Percentiles rank a stretch among this genome's conserved stretches.
Evolutionary conservation across 2,113 vertebrate species (phyloP).

Genomic region (Numida meleagris): DNA sequence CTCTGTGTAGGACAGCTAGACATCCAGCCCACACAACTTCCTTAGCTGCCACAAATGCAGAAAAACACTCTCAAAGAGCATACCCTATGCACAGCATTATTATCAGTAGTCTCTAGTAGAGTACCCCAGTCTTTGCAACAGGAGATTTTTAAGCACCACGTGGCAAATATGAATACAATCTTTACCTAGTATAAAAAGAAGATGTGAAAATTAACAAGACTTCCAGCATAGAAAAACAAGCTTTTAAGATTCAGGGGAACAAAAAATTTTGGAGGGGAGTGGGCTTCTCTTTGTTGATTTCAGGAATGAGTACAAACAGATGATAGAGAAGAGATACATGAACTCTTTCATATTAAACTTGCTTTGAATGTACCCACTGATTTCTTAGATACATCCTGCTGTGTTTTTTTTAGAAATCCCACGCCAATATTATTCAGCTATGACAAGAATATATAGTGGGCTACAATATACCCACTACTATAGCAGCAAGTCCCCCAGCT

Average conservation of each 20-base stretch:
- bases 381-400: neutral
- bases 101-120: neutral
- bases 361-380: neutral
- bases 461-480: neutral
- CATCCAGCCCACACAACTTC: neutral
- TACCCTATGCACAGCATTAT: neutral
- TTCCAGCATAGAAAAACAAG: neutral
- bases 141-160: neutral
- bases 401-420: neutral
- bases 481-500: neutral
- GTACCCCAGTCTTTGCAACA: neutral
- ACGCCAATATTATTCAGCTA: neutral
- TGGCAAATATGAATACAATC: neutral
- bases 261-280: neutral
- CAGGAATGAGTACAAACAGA: neutral
- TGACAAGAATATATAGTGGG: neutral
- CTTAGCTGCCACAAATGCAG: neutral
- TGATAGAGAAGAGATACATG: neutral
- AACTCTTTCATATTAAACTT: neutral
- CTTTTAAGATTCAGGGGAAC: neutral
- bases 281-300: neutral
- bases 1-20: rapidly evolving
- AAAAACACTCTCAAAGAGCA: neutral
- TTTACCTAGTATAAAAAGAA: neutral
- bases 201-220: neutral